These are phyloP conservation scores for Odontothrips loti DNA, from an alignment of 2,888 invertebrate species.

Conservation along the genomic window DNA sequence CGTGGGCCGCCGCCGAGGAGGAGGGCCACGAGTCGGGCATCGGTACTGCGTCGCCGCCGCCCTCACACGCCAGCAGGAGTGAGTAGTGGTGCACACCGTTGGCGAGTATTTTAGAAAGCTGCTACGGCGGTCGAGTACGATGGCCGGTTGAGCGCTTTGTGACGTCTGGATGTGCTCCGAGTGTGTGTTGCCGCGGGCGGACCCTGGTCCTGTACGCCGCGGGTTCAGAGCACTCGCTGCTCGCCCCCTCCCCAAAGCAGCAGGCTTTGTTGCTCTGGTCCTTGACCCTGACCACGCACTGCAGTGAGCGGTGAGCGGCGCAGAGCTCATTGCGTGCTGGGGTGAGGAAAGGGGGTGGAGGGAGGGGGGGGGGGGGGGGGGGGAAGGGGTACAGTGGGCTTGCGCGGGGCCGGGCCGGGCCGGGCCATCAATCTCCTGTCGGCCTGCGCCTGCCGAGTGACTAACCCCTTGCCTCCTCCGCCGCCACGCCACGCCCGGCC, in stretches of 20 bases:
- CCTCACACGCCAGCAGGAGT: conserved; percentile 28
- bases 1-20: conserved; percentile 36
- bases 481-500: neutral
- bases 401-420: neutral
- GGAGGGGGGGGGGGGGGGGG: neutral
- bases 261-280: neutral
- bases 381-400: neutral
- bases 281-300: neutral
- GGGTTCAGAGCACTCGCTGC: neutral
- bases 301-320: neutral
- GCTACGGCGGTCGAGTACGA: too few species aligned
- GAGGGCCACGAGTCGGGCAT: conserved; percentile 33
- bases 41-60: conserved; percentile 35
- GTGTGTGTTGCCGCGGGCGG: too few species aligned
- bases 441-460: neutral
- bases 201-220: too few species aligned
- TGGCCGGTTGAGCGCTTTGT: too few species aligned
- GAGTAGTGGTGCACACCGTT: neutral
- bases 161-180: too few species aligned
- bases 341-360: neutral
- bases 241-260: neutral
- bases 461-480: neutral
- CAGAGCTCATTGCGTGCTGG: neutral
- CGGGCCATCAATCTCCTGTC: neutral
- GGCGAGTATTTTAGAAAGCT: too few species aligned